Percentiles rank a stretch among this genome's conserved stretches.
phyloP scores from a whole-genome alignment of 1,140 invertebrate genomes.

The Portunus trituberculatus region DNA sequence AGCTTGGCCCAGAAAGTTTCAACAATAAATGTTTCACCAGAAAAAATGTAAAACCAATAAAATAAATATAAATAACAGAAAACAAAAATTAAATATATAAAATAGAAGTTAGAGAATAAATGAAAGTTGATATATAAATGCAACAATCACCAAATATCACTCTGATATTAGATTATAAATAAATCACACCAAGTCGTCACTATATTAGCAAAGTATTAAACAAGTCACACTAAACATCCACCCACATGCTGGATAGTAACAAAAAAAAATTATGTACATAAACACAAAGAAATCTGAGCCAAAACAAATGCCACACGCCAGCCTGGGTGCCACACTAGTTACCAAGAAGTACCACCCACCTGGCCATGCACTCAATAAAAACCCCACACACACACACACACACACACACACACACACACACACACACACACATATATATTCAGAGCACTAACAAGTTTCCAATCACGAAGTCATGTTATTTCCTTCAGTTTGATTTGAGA shows the following conservation, averaged over 20 bases:
- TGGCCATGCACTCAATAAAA: too few species aligned
- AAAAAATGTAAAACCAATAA: neutral
- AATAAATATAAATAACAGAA: neutral
- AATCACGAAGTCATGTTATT: neutral
- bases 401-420: too few species aligned
- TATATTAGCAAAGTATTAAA: neutral
- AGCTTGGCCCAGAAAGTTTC: too few species aligned
- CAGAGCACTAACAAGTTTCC: too few species aligned
- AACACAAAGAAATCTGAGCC: neutral
- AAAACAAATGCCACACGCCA: neutral
- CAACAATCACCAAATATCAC: neutral
- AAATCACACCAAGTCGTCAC: neutral
- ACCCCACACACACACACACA: neutral
- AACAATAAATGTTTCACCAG: neutral
- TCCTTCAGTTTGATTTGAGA: neutral
- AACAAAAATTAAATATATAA: neutral
- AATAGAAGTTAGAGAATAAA: neutral
- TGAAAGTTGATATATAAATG: neutral
- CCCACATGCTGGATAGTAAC: neutral
- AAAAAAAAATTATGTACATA: neutral
- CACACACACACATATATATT: neutral
- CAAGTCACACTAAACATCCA: neutral
- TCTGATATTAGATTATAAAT: conserved; percentile 6
- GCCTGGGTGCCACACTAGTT: neutral
- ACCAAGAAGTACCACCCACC: too few species aligned